Conservation (phyloP, 2,888 invertebrate species). For the Agrochola litura region DNA sequence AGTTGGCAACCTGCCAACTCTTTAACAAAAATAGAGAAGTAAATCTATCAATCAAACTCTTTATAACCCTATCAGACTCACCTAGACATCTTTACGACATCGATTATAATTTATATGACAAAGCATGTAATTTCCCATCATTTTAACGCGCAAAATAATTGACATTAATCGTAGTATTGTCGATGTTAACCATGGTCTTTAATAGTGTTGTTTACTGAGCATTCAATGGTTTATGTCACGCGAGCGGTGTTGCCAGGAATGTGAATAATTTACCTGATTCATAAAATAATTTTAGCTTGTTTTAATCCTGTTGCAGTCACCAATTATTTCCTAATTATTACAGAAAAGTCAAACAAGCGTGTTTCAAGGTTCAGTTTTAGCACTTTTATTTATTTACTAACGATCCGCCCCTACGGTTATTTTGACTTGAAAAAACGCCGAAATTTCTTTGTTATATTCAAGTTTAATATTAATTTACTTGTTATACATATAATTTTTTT, state of each 20-base stretch:
- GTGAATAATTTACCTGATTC: neutral
- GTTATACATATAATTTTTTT: no score
- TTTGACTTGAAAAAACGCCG: no score
- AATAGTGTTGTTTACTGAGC: slow-evolving; percentile 48
- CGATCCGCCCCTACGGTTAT: no score
- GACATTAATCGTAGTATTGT: slow-evolving; percentile 36
- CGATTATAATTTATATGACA: slow-evolving; percentile 17
- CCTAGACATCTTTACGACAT: slow-evolving; percentile 27
- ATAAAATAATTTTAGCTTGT: neutral
- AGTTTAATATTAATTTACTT: no score
- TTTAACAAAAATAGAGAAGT: slow-evolving; percentile 1
- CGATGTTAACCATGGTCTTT: slow-evolving; percentile 41
- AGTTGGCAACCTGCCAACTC: slow-evolving; percentile 6
- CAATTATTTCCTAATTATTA: neutral
- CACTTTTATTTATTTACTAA: neutral
- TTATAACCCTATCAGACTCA: slow-evolving; percentile 35
- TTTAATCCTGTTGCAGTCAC: neutral
- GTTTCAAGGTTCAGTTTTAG: neutral
- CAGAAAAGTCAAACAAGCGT: no score
- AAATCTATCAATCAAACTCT: slow-evolving; percentile 5
- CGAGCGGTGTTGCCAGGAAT: slow-evolving; percentile 33
- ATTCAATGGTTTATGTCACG: slow-evolving; percentile 44
- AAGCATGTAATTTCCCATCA: slow-evolving; percentile 22
- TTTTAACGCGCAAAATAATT: slow-evolving; percentile 47
- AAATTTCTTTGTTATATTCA: no score